Conservation (phyloP, 2,888 invertebrate species). For the Troides oblongomaculatus region DNA sequence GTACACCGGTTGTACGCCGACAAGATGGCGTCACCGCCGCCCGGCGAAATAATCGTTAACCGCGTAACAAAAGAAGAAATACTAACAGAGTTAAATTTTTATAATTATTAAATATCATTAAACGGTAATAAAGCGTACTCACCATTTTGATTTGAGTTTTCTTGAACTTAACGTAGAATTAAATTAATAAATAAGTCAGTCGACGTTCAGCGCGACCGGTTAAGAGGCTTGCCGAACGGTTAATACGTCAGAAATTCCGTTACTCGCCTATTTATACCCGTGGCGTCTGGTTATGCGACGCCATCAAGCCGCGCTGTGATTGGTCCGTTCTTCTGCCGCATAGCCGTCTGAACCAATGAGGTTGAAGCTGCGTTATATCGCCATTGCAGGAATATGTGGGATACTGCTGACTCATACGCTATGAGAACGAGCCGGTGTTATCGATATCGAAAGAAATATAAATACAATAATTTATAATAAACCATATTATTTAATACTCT, state of each 20-base stretch:
- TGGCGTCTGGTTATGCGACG: conserved; percentile 74
- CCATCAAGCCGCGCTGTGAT: conserved; percentile 62
- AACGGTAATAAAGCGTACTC: conserved; percentile 45
- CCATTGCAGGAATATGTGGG: conserved; percentile 77
- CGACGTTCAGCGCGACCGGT: conserved; percentile 82
- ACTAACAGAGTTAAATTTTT: not conserved
- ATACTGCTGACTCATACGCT: conserved; percentile 48
- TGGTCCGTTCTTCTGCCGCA: conserved; percentile 71
- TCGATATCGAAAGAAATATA: not conserved
- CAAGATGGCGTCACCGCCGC: conserved; percentile 66
- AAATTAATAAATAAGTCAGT: conserved; percentile 71
- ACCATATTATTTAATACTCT: too few relatives aligned
- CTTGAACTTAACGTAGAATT: conserved; percentile 71
- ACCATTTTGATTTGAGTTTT: conserved; percentile 76
- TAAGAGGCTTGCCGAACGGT: conserved; percentile 86
- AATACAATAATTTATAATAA: not conserved
- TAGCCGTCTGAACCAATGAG: conserved; percentile 71
- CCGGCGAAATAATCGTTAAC: conserved; percentile 42
- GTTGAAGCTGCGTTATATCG: conserved; percentile 67
- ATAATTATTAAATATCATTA: not conserved
- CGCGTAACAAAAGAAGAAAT: not conserved
- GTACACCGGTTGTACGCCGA: conserved; percentile 45
- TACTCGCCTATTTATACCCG: conserved; percentile 79
- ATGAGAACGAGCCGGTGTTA: conserved; percentile 30
- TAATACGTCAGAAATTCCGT: conserved; percentile 70